Evolutionary conservation across 2,113 vertebrate genomes (phyloP).

Genomic region (Pachyramphus minor): DNA sequence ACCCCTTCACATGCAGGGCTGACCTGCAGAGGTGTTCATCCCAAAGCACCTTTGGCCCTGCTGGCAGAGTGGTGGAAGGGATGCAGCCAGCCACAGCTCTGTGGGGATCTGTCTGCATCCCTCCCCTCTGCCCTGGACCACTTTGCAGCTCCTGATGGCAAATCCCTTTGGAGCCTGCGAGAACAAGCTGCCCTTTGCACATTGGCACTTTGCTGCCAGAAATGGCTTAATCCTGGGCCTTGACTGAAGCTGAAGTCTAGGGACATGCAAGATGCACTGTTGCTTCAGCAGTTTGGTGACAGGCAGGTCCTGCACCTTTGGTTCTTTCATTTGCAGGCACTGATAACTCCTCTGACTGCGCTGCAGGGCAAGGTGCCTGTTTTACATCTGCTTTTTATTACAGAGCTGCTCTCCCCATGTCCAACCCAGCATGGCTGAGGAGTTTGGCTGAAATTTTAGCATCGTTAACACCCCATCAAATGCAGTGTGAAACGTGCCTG

Average conservation of each 20-base stretch:
- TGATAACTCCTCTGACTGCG: background rate
- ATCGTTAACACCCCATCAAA: slow-evolving; percentile 19
- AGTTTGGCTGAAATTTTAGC: background rate
- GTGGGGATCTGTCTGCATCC: background rate
- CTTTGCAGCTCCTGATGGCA: background rate
- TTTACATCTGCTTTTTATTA: background rate
- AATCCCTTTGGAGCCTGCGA: fast-evolving
- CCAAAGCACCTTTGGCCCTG: background rate
- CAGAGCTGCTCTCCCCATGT: background rate
- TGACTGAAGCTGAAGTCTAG: background rate
- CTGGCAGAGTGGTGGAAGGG: background rate
- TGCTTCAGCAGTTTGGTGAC: background rate
- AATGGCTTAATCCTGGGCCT: background rate
- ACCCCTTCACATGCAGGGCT: background rate
- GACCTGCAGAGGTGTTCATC: background rate
- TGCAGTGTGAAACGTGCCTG: background rate
- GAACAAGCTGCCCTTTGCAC: fast-evolving
- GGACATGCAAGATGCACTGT: background rate
- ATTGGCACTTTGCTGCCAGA: background rate
- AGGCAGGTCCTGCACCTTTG: background rate
- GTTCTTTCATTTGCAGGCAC: background rate
- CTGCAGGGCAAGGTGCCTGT: background rate
- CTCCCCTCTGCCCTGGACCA: background rate
- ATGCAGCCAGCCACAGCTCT: background rate
- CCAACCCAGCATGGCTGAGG: background rate